phyloP scores from a whole-genome alignment of 2,888 invertebrate genomes.

The Mechanitis messenoides region DNA sequence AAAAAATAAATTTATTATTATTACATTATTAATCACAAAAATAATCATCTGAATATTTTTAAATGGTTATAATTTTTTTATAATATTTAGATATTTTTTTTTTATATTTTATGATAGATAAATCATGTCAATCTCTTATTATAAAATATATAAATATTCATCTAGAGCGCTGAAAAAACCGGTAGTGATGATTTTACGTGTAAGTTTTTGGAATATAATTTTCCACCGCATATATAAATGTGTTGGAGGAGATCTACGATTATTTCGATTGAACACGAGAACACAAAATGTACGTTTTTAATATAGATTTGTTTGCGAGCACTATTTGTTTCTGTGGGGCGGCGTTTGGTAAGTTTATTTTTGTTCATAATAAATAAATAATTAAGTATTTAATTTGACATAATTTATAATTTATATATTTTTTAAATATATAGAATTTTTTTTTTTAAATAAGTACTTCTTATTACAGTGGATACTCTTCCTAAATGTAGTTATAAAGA shows the following conservation, averaged over 20 bases:
- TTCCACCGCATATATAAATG: constrained; percentile 14
- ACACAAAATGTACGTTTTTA: constrained; percentile 23
- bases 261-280: constrained; percentile 13
- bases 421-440: background rate
- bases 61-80: no score
- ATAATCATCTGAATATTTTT: no score
- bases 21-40: no score
- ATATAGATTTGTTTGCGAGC: constrained; percentile 11
- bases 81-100: no score
- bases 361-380: constrained; percentile 6
- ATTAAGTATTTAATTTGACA: background rate
- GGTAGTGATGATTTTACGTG: constrained; percentile 4
- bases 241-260: background rate
- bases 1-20: no score
- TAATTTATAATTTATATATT: no score
- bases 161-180: constrained; percentile 6
- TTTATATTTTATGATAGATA: no score
- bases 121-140: background rate
- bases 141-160: background rate
- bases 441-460: background rate
- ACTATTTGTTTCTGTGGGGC: constrained; percentile 19
- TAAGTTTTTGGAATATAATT: constrained; percentile 3
- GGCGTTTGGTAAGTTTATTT: constrained; percentile 22
- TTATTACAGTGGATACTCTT: constrained; percentile 13
- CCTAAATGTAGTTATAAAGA: constrained; percentile 23